phyloP scores from a whole-genome alignment of 2,113 vertebrate species.

The Leptobrachium leishanense region DNA sequence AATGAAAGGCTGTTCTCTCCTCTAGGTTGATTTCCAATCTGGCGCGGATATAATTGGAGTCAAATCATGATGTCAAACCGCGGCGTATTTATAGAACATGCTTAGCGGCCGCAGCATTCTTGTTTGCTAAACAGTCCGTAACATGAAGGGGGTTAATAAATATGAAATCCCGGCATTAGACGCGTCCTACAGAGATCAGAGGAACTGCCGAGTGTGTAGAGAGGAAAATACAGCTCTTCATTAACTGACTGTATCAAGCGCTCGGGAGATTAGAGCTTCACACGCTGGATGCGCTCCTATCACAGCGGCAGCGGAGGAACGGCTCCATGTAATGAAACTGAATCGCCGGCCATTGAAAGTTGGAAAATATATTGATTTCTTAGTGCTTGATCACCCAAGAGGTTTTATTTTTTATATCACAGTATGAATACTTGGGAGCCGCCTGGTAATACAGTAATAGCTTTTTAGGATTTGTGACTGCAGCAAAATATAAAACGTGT shows the following conservation, averaged over 20 bases:
- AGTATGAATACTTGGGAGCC: constrained; percentile 59
- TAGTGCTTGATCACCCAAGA: constrained; percentile 63
- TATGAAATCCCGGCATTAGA: constrained; percentile 62
- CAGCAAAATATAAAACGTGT: constrained; percentile 55
- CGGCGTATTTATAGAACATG: background rate
- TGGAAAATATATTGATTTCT: constrained; percentile 69
- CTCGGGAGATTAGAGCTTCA: constrained; percentile 64
- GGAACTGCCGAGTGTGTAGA: constrained; percentile 55
- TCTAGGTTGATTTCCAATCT: no score
- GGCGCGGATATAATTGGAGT: no score
- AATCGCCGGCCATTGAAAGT: constrained; percentile 62
- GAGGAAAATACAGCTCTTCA: constrained; percentile 59
- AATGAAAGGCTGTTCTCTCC: no score
- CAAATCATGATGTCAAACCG: no score
- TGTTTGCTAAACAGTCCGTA: background rate
- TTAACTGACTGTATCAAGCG: constrained; percentile 57
- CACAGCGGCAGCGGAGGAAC: constrained; percentile 63
- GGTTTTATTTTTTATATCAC: constrained; percentile 54
- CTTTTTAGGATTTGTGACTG: constrained; percentile 68
- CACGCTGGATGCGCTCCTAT: constrained; percentile 60
- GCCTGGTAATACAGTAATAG: constrained; percentile 60
- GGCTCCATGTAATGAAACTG: constrained; percentile 63
- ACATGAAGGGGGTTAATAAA: constrained; percentile 61
- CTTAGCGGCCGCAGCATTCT: background rate
- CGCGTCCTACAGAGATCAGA: constrained; percentile 65